These are phyloP conservation scores for Catajapyx aquilonaris DNA, from an alignment of 1,140 invertebrate species.

Conservation along the genomic window DNA sequence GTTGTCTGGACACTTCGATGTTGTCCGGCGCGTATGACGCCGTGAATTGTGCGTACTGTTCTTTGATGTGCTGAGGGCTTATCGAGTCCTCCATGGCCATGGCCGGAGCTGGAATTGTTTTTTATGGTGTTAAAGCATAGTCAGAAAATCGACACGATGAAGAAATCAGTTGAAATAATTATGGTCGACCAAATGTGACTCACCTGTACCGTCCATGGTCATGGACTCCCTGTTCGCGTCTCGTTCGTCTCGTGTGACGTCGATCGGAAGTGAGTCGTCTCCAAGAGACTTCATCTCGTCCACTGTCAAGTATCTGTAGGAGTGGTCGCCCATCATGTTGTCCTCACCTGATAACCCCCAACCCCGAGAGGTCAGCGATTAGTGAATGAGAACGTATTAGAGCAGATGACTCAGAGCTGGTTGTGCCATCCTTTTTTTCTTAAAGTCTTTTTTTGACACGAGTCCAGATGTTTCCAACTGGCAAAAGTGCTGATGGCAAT, in stretches of 20 bases:
- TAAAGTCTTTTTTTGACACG: no score
- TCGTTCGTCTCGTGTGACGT: conserved; percentile 72
- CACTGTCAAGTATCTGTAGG: conserved; percentile 74
- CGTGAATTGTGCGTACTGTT: conserved; percentile 22
- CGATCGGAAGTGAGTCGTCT: conserved; percentile 79
- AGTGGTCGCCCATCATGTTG: conserved; percentile 68
- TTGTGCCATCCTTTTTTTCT: no score
- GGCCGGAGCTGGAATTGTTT: conserved; percentile 29
- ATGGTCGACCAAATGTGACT: no score
- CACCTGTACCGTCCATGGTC: no score
- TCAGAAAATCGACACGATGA: background rate
- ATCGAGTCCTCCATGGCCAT: conserved; percentile 35
- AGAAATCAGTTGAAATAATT: no score
- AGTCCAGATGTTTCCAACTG: no score
- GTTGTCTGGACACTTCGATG: conserved; percentile 59
- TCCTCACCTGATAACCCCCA: conserved; percentile 69
- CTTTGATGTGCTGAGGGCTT: conserved; percentile 35
- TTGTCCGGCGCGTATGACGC: conserved; percentile 56
- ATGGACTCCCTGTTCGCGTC: conserved; percentile 27
- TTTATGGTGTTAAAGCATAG: no score
- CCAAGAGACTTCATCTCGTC: conserved; percentile 88
- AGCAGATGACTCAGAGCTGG: no score
- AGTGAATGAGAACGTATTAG: no score
- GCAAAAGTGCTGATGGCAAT: no score
- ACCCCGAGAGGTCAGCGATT: no score